Evolutionary conservation across 2,888 invertebrate species (phyloP).

Genomic region (Tiliacea citrago): DNA sequence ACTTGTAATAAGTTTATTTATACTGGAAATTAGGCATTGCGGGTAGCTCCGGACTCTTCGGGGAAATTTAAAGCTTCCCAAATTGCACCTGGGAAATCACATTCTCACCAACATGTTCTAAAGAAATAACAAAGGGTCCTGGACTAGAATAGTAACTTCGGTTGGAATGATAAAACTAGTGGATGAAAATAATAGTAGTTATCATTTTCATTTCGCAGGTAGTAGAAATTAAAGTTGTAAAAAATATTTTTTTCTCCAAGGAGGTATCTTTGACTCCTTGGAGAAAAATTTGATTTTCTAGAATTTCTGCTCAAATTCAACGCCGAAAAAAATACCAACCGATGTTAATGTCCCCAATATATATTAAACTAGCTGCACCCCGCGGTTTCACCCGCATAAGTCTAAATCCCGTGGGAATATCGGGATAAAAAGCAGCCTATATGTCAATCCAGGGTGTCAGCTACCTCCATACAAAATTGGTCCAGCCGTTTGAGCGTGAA

Average conservation of each 20-base stretch:
- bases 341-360: neutral
- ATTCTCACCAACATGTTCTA: slow-evolving; percentile 39
- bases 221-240: too few species aligned
- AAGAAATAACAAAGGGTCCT: slow-evolving; percentile 35
- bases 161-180: slow-evolving; percentile 24
- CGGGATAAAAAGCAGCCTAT: too few species aligned
- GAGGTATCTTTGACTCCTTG: too few species aligned
- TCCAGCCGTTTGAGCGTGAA: too few species aligned
- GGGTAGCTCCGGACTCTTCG: slow-evolving; percentile 71
- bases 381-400: too few species aligned
- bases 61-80: slow-evolving; percentile 78
- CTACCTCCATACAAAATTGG: too few species aligned
- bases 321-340: neutral
- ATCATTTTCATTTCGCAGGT: slow-evolving; percentile 8
- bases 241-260: too few species aligned
- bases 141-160: slow-evolving; percentile 29
- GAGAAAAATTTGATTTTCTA: neutral
- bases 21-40: slow-evolving; percentile 72
- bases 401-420: too few species aligned
- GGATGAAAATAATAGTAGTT: neutral
- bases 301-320: neutral
- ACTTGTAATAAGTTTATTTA: slow-evolving; percentile 76
- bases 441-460: too few species aligned
- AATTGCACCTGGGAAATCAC: slow-evolving; percentile 78
- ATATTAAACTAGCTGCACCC: too few species aligned